Conservation (phyloP, 2,113 vertebrate genomes). For the Albula glossodonta region DNA sequence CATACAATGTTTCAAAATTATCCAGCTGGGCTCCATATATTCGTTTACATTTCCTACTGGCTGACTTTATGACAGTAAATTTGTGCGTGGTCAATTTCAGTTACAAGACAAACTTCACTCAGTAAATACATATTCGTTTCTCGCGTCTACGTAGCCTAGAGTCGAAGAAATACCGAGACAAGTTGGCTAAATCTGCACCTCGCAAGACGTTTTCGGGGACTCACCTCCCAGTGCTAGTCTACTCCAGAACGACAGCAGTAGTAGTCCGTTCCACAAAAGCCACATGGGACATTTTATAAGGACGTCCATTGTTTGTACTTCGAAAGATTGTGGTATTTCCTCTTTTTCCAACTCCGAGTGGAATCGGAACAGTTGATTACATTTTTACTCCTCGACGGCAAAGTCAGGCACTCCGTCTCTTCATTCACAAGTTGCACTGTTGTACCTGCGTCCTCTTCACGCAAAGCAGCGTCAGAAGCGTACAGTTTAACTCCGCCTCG, state of each 20-base stretch:
- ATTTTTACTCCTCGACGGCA: background rate
- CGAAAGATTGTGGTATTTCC: background rate
- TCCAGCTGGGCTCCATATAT: background rate
- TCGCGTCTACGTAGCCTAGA: background rate
- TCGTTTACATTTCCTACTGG: background rate
- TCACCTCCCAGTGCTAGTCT: slow-evolving; percentile 20
- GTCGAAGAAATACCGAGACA: background rate
- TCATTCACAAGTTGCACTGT: slow-evolving; percentile 11
- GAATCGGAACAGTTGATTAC: background rate
- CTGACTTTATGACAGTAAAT: background rate
- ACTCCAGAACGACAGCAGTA: slow-evolving; percentile 5
- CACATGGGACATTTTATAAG: background rate
- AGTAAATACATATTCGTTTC: background rate
- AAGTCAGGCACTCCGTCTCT: background rate
- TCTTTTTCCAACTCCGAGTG: background rate
- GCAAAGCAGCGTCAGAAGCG: slow-evolving; percentile 20
- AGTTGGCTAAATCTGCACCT: background rate
- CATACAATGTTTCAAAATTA: background rate
- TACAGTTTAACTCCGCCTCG: slow-evolving; percentile 16
- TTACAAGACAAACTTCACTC: background rate
- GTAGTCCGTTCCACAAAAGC: slow-evolving; percentile 11
- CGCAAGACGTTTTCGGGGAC: background rate
- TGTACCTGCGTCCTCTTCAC: slow-evolving; percentile 9
- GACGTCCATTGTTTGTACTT: slow-evolving; percentile 13
- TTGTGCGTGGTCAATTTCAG: background rate